phyloP scores from a whole-genome alignment of 2,113 vertebrate species.

The Mastomys coucha region DNA sequence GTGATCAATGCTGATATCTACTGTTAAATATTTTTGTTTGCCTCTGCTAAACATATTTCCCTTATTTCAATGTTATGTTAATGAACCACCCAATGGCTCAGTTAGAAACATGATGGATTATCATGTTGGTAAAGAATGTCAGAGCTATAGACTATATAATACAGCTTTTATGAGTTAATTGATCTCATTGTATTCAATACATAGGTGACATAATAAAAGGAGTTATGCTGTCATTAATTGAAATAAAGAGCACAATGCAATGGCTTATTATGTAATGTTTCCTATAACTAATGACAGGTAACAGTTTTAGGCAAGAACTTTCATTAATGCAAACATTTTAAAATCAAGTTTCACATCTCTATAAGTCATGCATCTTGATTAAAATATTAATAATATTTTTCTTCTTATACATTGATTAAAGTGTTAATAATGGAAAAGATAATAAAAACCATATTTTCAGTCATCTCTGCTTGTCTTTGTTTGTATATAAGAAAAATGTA shows the following conservation, averaged over 20 bases:
- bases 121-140: background rate
- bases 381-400: slow-evolving; percentile 29
- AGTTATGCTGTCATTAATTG: slow-evolving; percentile 22
- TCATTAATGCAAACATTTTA: background rate
- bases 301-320: background rate
- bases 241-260: slow-evolving; percentile 1
- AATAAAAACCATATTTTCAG: background rate
- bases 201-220: background rate
- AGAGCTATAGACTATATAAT: background rate
- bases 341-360: slow-evolving; percentile 1
- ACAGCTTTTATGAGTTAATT: background rate
- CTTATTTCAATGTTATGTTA: background rate
- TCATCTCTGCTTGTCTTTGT: background rate
- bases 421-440: background rate
- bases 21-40: background rate
- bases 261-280: background rate
- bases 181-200: slow-evolving; percentile 1
- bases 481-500: background rate
- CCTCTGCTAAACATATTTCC: background rate
- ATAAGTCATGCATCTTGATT: background rate
- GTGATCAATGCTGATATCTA: background rate
- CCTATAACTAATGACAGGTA: background rate
- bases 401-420: background rate
- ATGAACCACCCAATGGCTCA: background rate
- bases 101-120: background rate